phyloP scores from a whole-genome alignment of 2,888 invertebrate species.

The Melipona bicolor region DNA sequence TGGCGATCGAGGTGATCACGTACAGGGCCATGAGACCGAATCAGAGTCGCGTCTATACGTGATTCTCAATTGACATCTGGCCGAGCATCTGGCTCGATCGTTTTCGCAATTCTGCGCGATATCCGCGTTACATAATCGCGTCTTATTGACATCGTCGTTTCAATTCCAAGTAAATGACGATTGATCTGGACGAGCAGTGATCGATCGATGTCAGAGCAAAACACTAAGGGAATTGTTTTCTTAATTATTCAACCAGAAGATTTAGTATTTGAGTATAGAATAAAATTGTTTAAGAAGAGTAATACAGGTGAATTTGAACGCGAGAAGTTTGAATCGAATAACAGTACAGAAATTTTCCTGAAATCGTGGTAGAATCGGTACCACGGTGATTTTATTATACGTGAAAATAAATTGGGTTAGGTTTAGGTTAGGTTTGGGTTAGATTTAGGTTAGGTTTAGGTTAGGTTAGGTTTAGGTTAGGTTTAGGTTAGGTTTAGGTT shows the following conservation, averaged over 20 bases:
- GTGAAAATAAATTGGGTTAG: too few relatives aligned
- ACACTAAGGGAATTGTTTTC: background rate
- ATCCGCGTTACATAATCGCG: conserved; percentile 51
- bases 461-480: too few relatives aligned
- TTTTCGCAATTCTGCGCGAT: conserved; percentile 51
- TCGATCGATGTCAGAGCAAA: background rate
- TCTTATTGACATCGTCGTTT: conserved; percentile 35
- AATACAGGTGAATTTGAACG: background rate
- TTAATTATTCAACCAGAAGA: background rate
- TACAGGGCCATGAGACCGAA: conserved; percentile 24
- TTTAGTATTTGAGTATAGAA: too few relatives aligned
- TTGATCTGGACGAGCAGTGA: background rate
- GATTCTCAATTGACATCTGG: conserved; percentile 40
- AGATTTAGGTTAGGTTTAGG: too few relatives aligned
- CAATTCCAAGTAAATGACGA: background rate
- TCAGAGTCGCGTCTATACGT: conserved; percentile 35
- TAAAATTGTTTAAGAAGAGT: too few relatives aligned
- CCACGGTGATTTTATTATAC: too few relatives aligned
- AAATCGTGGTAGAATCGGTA: too few relatives aligned
- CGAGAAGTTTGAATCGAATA: background rate
- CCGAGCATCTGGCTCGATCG: conserved; percentile 40
- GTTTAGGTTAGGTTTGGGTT: too few relatives aligned
- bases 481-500: too few relatives aligned
- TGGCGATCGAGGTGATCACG: conserved; percentile 45
- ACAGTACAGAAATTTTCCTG: too few relatives aligned